A percentile compares a stretch with the other conserved stretches of the same genome.
These are phyloP conservation scores for Papilio polyxenes DNA, from an alignment of 1,140 invertebrate species.

Conservation along the genomic window DNA sequence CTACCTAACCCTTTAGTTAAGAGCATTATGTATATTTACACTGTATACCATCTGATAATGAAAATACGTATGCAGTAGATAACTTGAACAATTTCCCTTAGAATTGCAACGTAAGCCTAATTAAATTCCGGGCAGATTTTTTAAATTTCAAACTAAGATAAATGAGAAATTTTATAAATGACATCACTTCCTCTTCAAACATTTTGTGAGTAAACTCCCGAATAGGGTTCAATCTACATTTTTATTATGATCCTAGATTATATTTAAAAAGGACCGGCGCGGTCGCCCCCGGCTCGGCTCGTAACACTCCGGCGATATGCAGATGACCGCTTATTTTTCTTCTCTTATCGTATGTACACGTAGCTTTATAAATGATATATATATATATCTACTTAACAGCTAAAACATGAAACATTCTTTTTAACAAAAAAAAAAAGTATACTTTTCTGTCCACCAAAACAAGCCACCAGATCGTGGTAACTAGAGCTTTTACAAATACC, in stretches of 20 bases:
- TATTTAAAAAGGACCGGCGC: slow-evolving; percentile 7
- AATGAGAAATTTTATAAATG: neutral
- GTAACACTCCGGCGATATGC: neutral
- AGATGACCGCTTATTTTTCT: neutral
- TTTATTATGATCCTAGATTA: slow-evolving; percentile 19
- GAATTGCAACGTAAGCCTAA: neutral
- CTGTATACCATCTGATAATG: neutral
- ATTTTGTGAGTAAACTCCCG: slow-evolving; percentile 8
- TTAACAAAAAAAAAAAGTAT: neutral
- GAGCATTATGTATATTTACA: neutral
- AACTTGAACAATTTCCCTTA: neutral
- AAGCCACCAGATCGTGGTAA: neutral
- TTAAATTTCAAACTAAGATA: neutral
- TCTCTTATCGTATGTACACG: neutral
- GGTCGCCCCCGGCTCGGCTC: neutral
- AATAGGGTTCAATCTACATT: slow-evolving; percentile 26
- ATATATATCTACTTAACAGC: neutral
- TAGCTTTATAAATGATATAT: neutral
- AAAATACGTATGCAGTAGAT: neutral
- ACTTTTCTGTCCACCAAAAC: neutral
- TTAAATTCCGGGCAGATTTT: neutral
- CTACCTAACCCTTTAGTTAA: neutral
- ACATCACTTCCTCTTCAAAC: slow-evolving; percentile 13
- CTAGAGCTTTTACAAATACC: neutral
- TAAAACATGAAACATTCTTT: neutral